Evolutionary conservation across 2,797 vertebrate species (phyloP).

Genomic region (Peromyscus eremicus): DNA sequence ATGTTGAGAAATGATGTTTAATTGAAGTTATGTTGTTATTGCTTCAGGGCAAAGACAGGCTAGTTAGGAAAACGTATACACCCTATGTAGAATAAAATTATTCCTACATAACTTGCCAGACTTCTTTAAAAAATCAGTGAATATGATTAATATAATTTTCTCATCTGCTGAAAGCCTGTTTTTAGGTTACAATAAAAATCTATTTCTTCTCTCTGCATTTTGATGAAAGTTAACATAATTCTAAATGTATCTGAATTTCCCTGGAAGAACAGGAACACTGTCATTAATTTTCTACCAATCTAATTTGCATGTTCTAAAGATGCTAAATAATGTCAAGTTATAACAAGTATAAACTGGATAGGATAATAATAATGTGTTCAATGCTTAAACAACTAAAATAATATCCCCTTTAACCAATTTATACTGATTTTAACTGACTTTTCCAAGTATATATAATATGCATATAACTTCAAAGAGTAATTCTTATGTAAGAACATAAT

Average conservation of each 20-base stretch:
- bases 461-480: background rate
- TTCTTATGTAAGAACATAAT: background rate
- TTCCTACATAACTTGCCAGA: background rate
- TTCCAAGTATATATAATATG: background rate
- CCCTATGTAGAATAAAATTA: conserved; percentile 51
- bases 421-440: background rate
- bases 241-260: background rate
- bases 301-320: background rate
- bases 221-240: conserved; percentile 27
- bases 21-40: background rate
- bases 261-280: background rate
- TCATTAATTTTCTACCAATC: background rate
- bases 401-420: background rate
- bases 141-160: conserved; percentile 51
- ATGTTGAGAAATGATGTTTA: background rate
- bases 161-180: background rate
- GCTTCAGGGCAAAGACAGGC: background rate
- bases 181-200: conserved; percentile 28
- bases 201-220: background rate
- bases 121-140: background rate
- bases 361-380: background rate
- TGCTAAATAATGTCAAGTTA: background rate
- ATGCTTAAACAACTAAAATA: conserved; percentile 28
- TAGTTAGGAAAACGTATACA: background rate
- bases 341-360: background rate